Conservation (phyloP, 2,113 vertebrate species). For the Scytalopus superciliaris region DNA sequence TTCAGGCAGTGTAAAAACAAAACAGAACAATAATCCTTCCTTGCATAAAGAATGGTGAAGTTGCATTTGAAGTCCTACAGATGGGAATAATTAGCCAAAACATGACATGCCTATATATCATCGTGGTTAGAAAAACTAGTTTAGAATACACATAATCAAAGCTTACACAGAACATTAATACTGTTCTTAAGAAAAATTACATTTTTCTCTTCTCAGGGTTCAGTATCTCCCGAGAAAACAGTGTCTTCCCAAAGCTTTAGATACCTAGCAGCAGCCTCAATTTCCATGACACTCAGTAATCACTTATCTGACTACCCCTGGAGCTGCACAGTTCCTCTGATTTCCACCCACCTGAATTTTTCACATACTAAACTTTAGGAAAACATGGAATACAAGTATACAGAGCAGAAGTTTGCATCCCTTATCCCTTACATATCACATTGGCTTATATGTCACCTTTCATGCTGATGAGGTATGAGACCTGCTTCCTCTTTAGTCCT, state of each 20-base stretch:
- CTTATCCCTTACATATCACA: background rate
- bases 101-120: background rate
- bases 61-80: background rate
- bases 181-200: background rate
- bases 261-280: background rate
- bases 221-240: background rate
- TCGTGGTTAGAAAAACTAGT: background rate
- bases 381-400: background rate
- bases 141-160: background rate
- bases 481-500: background rate
- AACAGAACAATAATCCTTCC: background rate
- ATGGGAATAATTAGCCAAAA: background rate
- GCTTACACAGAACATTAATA: background rate
- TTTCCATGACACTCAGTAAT: background rate
- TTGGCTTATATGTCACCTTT: background rate
- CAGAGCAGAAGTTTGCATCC: background rate
- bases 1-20: background rate
- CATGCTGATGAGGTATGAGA: background rate
- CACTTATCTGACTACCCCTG: background rate
- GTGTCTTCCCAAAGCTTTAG: background rate
- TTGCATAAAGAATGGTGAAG: background rate
- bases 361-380: background rate
- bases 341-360: background rate
- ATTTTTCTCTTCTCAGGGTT: background rate
- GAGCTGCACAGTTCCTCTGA: background rate